Evolutionary conservation across 1,140 invertebrate species (phyloP), one percentile per base, ranked within the genome.

Genomic region (Calliopsis andreniformis): DNA sequence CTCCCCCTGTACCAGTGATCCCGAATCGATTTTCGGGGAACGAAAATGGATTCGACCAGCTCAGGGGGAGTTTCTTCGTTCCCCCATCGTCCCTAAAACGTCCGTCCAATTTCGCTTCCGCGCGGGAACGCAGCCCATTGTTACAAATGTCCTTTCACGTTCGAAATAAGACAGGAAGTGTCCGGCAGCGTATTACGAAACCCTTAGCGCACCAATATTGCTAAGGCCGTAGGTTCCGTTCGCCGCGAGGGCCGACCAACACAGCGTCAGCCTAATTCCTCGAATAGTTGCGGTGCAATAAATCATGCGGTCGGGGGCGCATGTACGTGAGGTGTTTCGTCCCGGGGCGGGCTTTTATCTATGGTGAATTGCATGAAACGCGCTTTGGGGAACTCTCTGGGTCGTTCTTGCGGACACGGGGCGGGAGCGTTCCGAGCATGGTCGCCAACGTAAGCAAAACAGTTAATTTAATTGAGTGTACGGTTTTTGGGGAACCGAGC

Each of bases 261-360:
- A 32, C 39, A 56, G 0, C 35, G 35, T 43, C 35, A 35, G 16
- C 18, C n/a, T 42, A 20, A 63, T 71, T 71, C 69, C 69, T 28
- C 32, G 69, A 63, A 71, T 71, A 39, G 30, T 30, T 49, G 10
- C 43, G 5, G 39, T 18, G 4, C 69, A 18, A 71, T 71, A 71
- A 71, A 71, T 71, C 69, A 71, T 71, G 69, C 30, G 58, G 69
- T 25, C 18, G 32, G 28, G 5, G n/a, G n/a, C n/a, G n/a, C n/a
- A 25, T 12, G 58, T 39, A 71, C 69, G 69, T 63, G 69, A 71
- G 69, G 18, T 63, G 69, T 63, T 71, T 63, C 69, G 58, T 39
- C 18, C 56, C 10, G 58, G 51, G 42, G 61, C 49, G n/a, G 23
- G 68, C 69, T 51, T 71, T 71, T 71, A 69, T 45, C 35, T 69